Evolutionary conservation across 2,113 vertebrate genomes (phyloP).

Genomic region (Zeus faber): DNA sequence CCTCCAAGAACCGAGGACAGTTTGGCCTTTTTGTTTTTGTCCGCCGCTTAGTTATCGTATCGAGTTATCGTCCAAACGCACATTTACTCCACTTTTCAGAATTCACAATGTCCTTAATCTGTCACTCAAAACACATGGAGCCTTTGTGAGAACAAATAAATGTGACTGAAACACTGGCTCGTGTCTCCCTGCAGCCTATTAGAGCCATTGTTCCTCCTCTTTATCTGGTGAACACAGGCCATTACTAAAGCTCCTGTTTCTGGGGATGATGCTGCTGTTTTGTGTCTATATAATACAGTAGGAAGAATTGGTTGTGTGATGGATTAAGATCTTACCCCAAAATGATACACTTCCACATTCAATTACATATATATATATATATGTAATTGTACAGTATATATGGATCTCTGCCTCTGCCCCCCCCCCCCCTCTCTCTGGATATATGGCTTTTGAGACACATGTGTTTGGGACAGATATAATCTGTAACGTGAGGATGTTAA

Average conservation of each 20-base stretch:
- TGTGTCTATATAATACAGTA: constrained; percentile 44
- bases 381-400: constrained; percentile 54
- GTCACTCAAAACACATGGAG: constrained; percentile 69
- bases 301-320: constrained; percentile 51
- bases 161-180: constrained; percentile 64
- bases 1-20: constrained; percentile 44
- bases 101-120: constrained; percentile 73
- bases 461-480: too few species aligned
- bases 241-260: constrained; percentile 53
- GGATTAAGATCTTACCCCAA: constrained; percentile 59
- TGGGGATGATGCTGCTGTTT: constrained; percentile 46
- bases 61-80: constrained; percentile 79
- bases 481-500: too few species aligned
- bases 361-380: constrained; percentile 26
- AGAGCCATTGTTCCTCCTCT: constrained; percentile 75
- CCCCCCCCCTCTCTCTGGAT: too few species aligned
- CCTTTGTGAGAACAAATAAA: constrained; percentile 78
- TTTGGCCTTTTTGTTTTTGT: constrained; percentile 46
- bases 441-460: too few species aligned
- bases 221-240: constrained; percentile 79
- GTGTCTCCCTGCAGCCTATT: constrained; percentile 71
- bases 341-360: constrained; percentile 17
- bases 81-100: constrained; percentile 68
- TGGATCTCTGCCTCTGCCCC: neutral
- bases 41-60: constrained; percentile 60